Base-by-base conservation (phyloP, 23 tunicate species). In the Corella eumyota region DNA sequence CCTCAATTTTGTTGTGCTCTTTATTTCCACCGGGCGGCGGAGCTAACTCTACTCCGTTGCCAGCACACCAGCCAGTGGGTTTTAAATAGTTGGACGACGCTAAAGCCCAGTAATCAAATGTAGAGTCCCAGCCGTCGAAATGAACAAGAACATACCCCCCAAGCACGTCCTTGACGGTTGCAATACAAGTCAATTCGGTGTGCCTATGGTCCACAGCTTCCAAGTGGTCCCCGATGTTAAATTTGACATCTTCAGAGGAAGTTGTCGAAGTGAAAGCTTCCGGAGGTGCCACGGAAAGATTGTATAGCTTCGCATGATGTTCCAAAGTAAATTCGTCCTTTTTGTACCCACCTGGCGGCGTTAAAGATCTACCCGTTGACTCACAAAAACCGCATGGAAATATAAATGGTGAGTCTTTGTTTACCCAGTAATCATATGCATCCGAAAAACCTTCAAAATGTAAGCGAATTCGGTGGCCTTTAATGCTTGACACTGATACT, bases 331-430 rank as follows among this genome's bases (percentile, higher is more conserved):
- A 36, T 17, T 28, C 34, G 2, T 65, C 65, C 26, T 40, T 6
- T 5, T 52, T 28, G 13, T 36, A 50, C 22, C 67, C 75, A 26
- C 50, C 37, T n/a, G 79, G 72, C 7, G 63, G 76, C 23, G 46
- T 25, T 27, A 81, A 50, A n/a, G 46, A 29, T 6, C 91, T 62
- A 24, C 91, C 80, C 19, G 91, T 81, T 40, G 58, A 25, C 5
- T 58, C 61, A 48, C 80, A 72, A 60, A 81, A 81, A 11, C 91
- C 91, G 45, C 80, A 72, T 22, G 91, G 91, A 60, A 81, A 81
- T 3, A 81, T 81, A 31, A 81, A 58, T 11, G 74, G 74, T 28
- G 75, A 75, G 37, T 81, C 80, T 4, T 69, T 56, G 56, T 73
- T 58, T 20, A 49, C 57, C 91, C 91, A 81, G 44, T 66, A 65